A percentile compares a stretch with the other conserved stretches of the same genome.
phyloP scores from a whole-genome alignment of 1,140 invertebrate species.

The Himalopsyche phryganea region DNA sequence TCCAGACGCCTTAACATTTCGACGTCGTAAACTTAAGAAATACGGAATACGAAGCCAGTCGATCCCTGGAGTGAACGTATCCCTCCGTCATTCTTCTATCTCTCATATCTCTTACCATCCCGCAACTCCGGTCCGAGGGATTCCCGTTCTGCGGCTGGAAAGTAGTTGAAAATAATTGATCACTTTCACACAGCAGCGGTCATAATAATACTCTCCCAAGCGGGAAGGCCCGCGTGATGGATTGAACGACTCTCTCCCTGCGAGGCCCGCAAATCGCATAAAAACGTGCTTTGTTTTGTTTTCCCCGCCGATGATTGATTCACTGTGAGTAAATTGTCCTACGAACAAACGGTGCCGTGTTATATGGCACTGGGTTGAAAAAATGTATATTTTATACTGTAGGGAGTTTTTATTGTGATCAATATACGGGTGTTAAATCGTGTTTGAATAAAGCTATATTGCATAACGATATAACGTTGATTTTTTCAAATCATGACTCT shows the following conservation, averaged over 20 bases:
- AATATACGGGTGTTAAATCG: too few species aligned
- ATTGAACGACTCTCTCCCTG: conserved; percentile 1
- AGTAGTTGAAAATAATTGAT: conserved; percentile 29
- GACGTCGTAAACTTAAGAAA: too few species aligned
- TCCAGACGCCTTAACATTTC: too few species aligned
- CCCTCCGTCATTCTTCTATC: conserved; percentile 15
- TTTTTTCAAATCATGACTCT: too few species aligned
- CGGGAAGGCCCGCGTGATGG: conserved; percentile 2
- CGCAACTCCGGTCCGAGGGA: not conserved
- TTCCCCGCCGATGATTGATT: conserved; percentile 17
- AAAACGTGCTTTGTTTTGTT: conserved; percentile 10
- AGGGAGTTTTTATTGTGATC: too few species aligned
- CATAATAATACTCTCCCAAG: conserved; percentile 11
- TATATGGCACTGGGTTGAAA: too few species aligned
- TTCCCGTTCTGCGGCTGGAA: not conserved
- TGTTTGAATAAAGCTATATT: too few species aligned
- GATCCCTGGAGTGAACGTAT: not conserved
- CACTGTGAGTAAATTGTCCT: not conserved
- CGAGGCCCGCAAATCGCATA: conserved; percentile 11
- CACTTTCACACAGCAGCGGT: conserved; percentile 13
- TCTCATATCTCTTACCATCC: not conserved
- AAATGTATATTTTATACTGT: too few species aligned
- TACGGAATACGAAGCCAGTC: too few species aligned
- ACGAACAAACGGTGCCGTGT: too few species aligned
- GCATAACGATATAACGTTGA: too few species aligned